phyloP scores from a whole-genome alignment of 1,140 invertebrate genomes.

The Saccostrea echinata region DNA sequence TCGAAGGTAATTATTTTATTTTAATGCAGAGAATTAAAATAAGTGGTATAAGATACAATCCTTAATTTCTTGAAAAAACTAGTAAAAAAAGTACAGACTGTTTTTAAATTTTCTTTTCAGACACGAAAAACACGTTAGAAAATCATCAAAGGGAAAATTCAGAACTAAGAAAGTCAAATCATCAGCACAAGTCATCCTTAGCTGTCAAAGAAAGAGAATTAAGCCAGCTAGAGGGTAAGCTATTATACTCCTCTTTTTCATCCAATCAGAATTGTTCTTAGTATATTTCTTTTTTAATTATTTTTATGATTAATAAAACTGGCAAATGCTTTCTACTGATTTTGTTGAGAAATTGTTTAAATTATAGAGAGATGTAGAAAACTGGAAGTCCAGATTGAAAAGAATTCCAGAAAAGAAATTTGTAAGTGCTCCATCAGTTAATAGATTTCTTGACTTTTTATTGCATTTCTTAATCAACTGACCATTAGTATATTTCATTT shows the following conservation, averaged over 20 bases:
- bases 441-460: neutral
- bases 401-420: constrained; percentile 3
- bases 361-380: neutral
- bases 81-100: neutral
- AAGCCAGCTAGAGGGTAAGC: neutral
- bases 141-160: neutral
- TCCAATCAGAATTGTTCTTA: neutral
- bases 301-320: neutral
- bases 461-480: neutral
- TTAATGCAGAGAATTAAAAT: neutral
- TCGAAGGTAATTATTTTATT: neutral
- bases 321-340: neutral
- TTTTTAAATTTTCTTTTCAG: neutral
- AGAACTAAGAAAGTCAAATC: neutral
- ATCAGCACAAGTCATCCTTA: neutral
- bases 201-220: neutral
- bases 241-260: neutral
- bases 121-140: no score
- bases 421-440: neutral
- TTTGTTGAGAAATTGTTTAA: neutral
- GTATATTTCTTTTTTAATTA: neutral
- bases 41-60: neutral
- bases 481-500: neutral
- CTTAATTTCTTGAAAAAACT: neutral
- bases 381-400: neutral